Base-by-base conservation (phyloP, 2,797 vertebrate species). In the Pteropus rufus region DNA sequence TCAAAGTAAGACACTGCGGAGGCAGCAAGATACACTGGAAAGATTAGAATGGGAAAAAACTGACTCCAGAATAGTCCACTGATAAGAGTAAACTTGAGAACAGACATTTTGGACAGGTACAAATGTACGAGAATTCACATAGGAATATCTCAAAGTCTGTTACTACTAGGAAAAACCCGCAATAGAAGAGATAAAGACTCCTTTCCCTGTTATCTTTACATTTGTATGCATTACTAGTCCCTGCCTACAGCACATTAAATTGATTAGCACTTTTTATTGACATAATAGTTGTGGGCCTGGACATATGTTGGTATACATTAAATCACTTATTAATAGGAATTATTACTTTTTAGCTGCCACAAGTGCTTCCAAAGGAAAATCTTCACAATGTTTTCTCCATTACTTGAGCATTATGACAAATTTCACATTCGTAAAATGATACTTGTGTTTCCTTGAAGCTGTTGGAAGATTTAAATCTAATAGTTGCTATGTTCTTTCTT, bases 251-350 rank as follows among this genome's bases (percentile, higher is more conserved):
- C 94, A 85, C 79, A 86, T 96, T 98, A 97, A 94, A 97, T 95
- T 95, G 96, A 98, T 98, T 98, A 98, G 62, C 60, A 97, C 41
- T 98, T 86, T 97, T 98, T 98, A 98, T 97, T 98, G 97, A 97
- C 96, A 97, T 97, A 98, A 98, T 96, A 98, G 95, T 96, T 98
- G 96, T 95, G 96, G 93, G 95, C 95, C 83, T 96, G 83, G 89
- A 98, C 2, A 49, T 97, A 98, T 93, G 94, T 97, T 98, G 97
- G 97, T 96, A 95, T 97, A 97, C 64, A 94, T 97, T 97, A 89
- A 97, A 93, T 96, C 88, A 97, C 88, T 98, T 98, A 98, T 97
- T 98, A 98, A 98, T 97, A 97, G 85, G 90, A 98, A 97, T 98
- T 98, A 97, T 87, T 97, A 89, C 95, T 96, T 98, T 84, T 93